Evolutionary conservation across 2,888 invertebrate species (phyloP), one percentile per base, ranked within the genome.

Genomic region (Nudaria mundana): DNA sequence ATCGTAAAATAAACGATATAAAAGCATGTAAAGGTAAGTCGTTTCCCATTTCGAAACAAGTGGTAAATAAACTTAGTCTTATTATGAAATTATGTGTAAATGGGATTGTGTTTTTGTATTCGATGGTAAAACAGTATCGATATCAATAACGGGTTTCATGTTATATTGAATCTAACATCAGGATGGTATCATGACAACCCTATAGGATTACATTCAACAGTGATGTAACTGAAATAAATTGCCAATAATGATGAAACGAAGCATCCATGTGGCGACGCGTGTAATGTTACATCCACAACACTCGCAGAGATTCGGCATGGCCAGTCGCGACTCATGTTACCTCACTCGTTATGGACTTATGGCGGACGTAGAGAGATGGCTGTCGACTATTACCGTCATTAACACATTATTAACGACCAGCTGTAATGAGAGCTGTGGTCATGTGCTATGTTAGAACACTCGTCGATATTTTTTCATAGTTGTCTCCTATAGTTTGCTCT

Each of bases 231-330:
- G 18, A 20, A 28, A 25, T 28, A 1, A 12, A 26, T 11, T 6
- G 25, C 14, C 24, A 24, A 15, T 15, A 16, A 7, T 7, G 11
- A 24, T 14, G 5, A 4, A 20, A 10, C 7, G 25, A 7, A 10
- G 12, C 6, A 15, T 15, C 23, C 37, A 37, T 24, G 24, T 37
- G 37, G 37, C 37, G 15, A 2, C 24, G 5, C 10, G 32, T 32
- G 7, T 32, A 14, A 3, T 7, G 15, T 32, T 32, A 10, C 32
- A n/a, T n/a, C n/a, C n/a, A 34, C 5, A 23, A 16, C 26, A 18
- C 30, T 10, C 11, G 34, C 26, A 18, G 16, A 34, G 25, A 34
- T 26, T 26, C 6, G 34, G 22, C 30, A 14, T 15, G 18, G 15
- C 23, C 24, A 23, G 23, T 7, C 3, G 3, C 5, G 22, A 25